A percentile compares a stretch with the other conserved stretches of the same genome.
phyloP scores from a whole-genome alignment of 2,888 invertebrate species.

The Ectobius pallidus region DNA sequence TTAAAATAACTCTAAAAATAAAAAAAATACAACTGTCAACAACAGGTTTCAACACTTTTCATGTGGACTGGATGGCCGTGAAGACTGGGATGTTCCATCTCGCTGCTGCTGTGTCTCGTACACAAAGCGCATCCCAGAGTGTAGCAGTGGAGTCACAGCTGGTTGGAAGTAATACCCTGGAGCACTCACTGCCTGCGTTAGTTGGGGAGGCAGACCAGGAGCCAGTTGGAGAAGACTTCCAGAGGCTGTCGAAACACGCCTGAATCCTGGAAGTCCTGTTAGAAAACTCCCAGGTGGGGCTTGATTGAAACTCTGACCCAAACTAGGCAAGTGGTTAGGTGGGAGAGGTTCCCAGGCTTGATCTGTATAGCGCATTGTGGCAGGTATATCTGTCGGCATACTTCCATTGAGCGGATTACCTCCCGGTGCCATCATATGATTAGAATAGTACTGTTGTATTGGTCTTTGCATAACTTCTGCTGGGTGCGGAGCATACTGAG shows the following conservation, averaged over 20 bases:
- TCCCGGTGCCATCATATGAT: not conserved
- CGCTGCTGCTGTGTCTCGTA: conserved; percentile 13
- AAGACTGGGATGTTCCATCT: not conserved
- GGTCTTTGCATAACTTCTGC: not conserved
- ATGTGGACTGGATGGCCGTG: not conserved
- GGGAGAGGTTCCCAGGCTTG: conserved; percentile 19
- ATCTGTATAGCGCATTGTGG: not conserved
- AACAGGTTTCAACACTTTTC: no score
- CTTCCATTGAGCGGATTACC: not conserved
- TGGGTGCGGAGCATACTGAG: not conserved
- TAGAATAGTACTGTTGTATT: not conserved
- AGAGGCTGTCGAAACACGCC: conserved; percentile 34
- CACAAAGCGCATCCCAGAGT: conserved; percentile 39
- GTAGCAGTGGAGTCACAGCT: conserved; percentile 41
- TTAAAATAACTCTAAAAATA: no score
- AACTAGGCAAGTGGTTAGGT: conserved; percentile 13
- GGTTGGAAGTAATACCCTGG: conserved; percentile 43
- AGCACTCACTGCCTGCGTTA: conserved; percentile 3
- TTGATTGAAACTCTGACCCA: conserved; percentile 9
- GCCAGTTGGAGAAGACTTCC: conserved; percentile 35
- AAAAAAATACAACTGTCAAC: no score
- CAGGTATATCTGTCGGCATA: not conserved
- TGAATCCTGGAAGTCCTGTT: conserved; percentile 38
- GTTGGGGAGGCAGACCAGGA: conserved; percentile 27
- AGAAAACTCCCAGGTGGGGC: not conserved